phyloP scores from a whole-genome alignment of 1,140 invertebrate genomes.

The Prorops nasuta region DNA sequence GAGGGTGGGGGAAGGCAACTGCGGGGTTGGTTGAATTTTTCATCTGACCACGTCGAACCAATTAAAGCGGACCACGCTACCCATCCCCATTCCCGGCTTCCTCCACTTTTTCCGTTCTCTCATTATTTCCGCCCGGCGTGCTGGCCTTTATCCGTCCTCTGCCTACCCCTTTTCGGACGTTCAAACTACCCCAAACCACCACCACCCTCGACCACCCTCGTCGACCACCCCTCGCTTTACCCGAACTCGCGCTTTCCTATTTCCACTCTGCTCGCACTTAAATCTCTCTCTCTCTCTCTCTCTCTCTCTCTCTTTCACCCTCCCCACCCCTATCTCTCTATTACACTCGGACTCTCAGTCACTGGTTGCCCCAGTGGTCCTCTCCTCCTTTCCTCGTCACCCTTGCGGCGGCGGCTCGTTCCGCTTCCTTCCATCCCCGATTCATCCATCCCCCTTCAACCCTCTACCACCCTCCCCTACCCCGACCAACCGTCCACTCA shows the following conservation, averaged over 20 bases:
- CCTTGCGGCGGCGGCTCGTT: slow-evolving; percentile 1
- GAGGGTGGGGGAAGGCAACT: slow-evolving; percentile 24
- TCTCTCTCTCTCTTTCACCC: background rate
- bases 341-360: no score
- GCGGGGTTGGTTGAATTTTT: slow-evolving; percentile 57
- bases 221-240: background rate
- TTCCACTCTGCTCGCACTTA: background rate
- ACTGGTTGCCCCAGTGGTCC: no score
- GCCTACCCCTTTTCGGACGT: background rate
- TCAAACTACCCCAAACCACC: background rate
- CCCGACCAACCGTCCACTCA: slow-evolving; percentile 23
- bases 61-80: slow-evolving; percentile 52
- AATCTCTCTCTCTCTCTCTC: background rate
- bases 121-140: slow-evolving; percentile 41
- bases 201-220: background rate
- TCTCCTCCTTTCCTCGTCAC: background rate
- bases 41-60: slow-evolving; percentile 56
- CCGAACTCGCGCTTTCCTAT: background rate
- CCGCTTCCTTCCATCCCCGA: slow-evolving; percentile 1
- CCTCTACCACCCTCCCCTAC: slow-evolving; percentile 2
- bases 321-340: background rate
- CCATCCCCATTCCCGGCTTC: slow-evolving; percentile 37
- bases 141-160: slow-evolving; percentile 34
- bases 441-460: background rate
- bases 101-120: slow-evolving; percentile 38